Evolutionary conservation across 2,888 invertebrate species (phyloP), one percentile per base, ranked within the genome.

Genomic region (Meiosimyza decipiens): DNA sequence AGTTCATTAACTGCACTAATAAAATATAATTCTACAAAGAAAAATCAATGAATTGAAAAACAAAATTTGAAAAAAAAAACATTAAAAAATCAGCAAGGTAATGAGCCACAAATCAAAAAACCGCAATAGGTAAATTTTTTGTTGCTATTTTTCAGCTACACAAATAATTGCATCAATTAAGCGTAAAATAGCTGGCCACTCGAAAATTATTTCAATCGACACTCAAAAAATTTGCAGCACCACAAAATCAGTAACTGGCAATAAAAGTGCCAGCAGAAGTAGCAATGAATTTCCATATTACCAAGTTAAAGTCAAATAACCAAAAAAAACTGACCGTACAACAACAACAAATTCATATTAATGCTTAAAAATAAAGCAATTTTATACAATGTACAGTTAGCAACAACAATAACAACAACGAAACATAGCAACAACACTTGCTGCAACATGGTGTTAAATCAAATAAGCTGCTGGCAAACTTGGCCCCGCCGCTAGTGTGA

Each of bases 401-500:
- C 15, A 64, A 16, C 18, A 64, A 50, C 16, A 64, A 33, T 50
- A 49, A 47, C 63, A 49, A 9, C 9, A 50, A 13, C 22, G 50
- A 40, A 40, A 40, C 1, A 40, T 40, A 40, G 9, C 40, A 40
- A 40, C 40, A 40, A 40, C 40, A 63, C 55, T 67, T 67, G 64
- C 51, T 64, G 40, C 40, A 40, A 51, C 64, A 64, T 47, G 47
- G 67, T 57, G 57, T 57, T 57, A 67, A 67, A 55, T 66, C 55
- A 67, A 67, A 57, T 28, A 67, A 57, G 55, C 55, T 55, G 55
- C 11, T 40, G 40, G 55, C 11, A 67, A 64, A 67, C 67, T 67
- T 57, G 67, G 67, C 40, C 40, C 40, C 40, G 40, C 40, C 67
- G 57, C 50, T 15, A 33, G 51, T 22, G 12, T 22, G 18, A 40